These are phyloP conservation scores for Chelon labrosus DNA, from an alignment of 2,797 vertebrate genomes.

Conservation along the genomic window DNA sequence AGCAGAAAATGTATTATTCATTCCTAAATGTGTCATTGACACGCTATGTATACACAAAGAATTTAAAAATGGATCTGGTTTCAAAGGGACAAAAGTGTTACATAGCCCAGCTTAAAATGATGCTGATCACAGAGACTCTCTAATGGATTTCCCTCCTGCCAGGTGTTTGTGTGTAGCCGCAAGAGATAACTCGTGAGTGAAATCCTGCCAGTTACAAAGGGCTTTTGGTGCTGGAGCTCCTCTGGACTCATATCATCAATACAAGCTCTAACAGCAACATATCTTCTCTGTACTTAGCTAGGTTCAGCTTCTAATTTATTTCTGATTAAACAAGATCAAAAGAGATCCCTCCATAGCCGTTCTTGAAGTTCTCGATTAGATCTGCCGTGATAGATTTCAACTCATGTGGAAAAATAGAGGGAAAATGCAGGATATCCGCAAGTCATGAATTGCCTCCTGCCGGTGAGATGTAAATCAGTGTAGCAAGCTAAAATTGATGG, in stretches of 20 bases:
- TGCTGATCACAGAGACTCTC: constrained; percentile 39
- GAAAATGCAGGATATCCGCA: constrained; percentile 71
- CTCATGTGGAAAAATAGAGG: constrained; percentile 47
- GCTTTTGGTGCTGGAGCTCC: constrained; percentile 25
- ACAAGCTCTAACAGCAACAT: constrained; percentile 30
- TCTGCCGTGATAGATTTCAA: constrained; percentile 57
- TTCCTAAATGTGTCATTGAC: constrained; percentile 32
- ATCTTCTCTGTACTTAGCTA: constrained; percentile 24
- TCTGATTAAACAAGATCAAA: constrained; percentile 48
- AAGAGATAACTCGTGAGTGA: constrained; percentile 47
- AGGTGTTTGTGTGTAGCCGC: constrained; percentile 44
- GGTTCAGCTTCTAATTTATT: constrained; percentile 34
- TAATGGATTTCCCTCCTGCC: constrained; percentile 58
- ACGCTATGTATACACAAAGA: constrained; percentile 45
- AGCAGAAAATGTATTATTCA: constrained; percentile 21
- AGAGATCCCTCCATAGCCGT: constrained; percentile 28
- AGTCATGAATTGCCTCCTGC: constrained; percentile 80
- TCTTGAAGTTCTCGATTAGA: constrained; percentile 61
- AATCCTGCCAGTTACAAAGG: constrained; percentile 48
- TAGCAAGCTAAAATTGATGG: constrained; percentile 81
- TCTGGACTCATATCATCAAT: constrained; percentile 46
- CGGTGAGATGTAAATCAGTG: constrained; percentile 82
- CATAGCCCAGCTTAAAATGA: constrained; percentile 27
- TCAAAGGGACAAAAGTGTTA: constrained; percentile 41
- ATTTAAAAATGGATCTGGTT: constrained; percentile 42